A percentile compares a stretch with the other conserved stretches of the same genome.
phyloP scores from a whole-genome alignment of 2,888 invertebrate species.

The Drosophila pullipes region DNA sequence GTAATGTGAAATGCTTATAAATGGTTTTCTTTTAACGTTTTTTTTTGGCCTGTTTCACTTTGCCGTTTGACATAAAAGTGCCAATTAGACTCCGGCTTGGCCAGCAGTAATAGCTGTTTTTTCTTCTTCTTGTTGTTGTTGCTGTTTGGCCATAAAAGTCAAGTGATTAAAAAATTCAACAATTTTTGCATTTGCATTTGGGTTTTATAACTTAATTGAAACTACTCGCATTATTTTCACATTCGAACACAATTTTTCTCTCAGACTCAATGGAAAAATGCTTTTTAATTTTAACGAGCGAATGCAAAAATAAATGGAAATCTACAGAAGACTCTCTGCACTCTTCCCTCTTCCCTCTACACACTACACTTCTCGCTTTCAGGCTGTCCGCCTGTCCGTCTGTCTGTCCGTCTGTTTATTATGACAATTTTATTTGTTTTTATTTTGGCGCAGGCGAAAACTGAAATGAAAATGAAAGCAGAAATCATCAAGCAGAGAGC shows the following conservation, averaged over 20 bases:
- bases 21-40: conserved; percentile 21
- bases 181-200: conserved; percentile 34
- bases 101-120: conserved; percentile 12
- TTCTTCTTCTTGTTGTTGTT: background rate
- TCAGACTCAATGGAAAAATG: conserved; percentile 43
- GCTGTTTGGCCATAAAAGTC: conserved; percentile 57
- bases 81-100: conserved; percentile 61
- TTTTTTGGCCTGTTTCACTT: conserved; percentile 33
- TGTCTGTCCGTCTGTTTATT: conserved; percentile 63
- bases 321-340: background rate
- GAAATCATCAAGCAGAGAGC: conserved; percentile 34
- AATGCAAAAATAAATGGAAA: conserved; percentile 46
- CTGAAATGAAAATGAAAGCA: conserved; percentile 64
- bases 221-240: conserved; percentile 57
- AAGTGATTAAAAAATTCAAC: conserved; percentile 69
- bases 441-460: conserved; percentile 54
- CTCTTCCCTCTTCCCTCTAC: background rate
- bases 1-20: conserved; percentile 65
- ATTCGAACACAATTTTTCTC: conserved; percentile 40
- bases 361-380: background rate
- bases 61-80: conserved; percentile 67
- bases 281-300: conserved; percentile 73
- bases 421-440: conserved; percentile 74
- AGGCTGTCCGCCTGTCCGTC: background rate
- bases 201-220: conserved; percentile 73